Evolutionary conservation across 2,888 invertebrate species (phyloP).

Genomic region (Ophion slaviceki): DNA sequence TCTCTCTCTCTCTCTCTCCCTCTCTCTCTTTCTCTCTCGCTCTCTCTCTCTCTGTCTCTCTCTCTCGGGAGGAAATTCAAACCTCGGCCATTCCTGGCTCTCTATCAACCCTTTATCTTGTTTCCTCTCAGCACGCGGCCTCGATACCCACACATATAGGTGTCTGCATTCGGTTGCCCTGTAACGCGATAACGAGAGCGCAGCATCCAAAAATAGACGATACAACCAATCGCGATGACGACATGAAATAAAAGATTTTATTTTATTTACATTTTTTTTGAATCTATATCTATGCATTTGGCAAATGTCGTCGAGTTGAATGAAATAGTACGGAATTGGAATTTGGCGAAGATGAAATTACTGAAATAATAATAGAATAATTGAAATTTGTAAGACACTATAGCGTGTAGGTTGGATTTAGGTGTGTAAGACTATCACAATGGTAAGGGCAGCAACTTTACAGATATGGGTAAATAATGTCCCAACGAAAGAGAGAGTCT

Average conservation of each 20-base stretch:
- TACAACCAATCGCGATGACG: constrained; percentile 2
- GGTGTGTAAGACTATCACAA: no score
- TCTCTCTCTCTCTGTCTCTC: constrained; percentile 1
- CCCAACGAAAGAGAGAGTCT: no score
- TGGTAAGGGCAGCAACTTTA: no score
- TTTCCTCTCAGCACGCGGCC: constrained; percentile 24
- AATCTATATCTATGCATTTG: no score
- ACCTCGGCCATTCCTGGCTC: constrained; percentile 20
- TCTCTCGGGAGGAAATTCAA: constrained; percentile 4
- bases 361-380: no score
- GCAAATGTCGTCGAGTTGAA: background rate
- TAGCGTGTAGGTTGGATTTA: no score
- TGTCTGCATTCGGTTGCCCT: constrained; percentile 18
- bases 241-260: background rate
- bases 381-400: no score
- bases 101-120: constrained; percentile 39
- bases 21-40: no score
- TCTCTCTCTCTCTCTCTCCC: constrained; percentile 24
- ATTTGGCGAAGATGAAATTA: background rate
- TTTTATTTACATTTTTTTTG: background rate
- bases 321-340: background rate
- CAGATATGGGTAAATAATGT: no score
- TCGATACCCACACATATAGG: constrained; percentile 1
- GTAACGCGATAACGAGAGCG: constrained; percentile 49
- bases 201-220: constrained; percentile 40